Conservation (phyloP, 1,140 invertebrate genomes). For the Aphelenchoides besseyi region DNA sequence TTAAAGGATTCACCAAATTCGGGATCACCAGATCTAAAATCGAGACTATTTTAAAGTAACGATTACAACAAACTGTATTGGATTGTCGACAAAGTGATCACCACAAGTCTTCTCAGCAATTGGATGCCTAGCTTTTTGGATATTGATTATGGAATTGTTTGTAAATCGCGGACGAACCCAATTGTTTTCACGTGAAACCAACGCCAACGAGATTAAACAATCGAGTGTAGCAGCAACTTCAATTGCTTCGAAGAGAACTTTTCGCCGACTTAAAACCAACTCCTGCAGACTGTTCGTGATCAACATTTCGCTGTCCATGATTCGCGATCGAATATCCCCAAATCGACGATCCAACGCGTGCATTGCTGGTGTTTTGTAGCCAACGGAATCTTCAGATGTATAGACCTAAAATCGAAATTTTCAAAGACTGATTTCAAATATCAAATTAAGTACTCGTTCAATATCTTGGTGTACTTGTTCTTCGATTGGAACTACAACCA, state of each 20-base stretch:
- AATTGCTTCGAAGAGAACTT: conserved; percentile 35
- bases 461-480: conserved; percentile 26
- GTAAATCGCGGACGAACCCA: conserved; percentile 55
- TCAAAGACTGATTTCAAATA: background rate
- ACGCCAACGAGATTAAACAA: conserved; percentile 51
- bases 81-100: conserved; percentile 48
- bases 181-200: conserved; percentile 54
- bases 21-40: conserved; percentile 30
- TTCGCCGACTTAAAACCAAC: conserved; percentile 30
- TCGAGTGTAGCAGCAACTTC: conserved; percentile 51
- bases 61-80: conserved; percentile 39
- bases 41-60: conserved; percentile 12
- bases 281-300: conserved; percentile 56
- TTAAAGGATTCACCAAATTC: conserved; percentile 62
- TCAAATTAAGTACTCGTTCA: conserved; percentile 27
- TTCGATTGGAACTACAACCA: conserved; percentile 44
- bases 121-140: conserved; percentile 51
- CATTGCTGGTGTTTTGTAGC: conserved; percentile 48
- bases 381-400: conserved; percentile 26
- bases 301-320: conserved; percentile 58
- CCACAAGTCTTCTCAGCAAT: conserved; percentile 39
- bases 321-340: conserved; percentile 58
- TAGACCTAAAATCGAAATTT: conserved; percentile 40
- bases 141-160: conserved; percentile 50
- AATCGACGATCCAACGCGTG: conserved; percentile 45